Evolutionary conservation across 2,797 vertebrate genomes (phyloP), one percentile per base, ranked within the genome.

Genomic region (Pangasius djambal): DNA sequence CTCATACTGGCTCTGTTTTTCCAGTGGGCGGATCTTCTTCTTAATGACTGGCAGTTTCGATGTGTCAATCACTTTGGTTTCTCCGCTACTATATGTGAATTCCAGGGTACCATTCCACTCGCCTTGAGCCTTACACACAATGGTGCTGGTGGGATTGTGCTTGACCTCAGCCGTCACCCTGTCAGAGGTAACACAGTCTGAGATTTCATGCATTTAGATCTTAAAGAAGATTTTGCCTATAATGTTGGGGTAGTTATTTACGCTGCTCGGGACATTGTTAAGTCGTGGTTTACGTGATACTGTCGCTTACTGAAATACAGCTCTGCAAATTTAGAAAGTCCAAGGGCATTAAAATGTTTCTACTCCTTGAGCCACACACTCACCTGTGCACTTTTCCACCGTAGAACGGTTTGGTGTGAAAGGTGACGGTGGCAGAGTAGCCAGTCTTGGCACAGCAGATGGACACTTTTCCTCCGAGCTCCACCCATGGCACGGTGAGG

Each of bases 351-450:
- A 1, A 72, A 37, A 34, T 25, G 67, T 75, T 18, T 65, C 6
- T 57, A n/a, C 1, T 59, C 6, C 13, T n/a, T 10, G 4, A 86
- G 2, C 52, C n/a, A 75, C 37, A 22, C 40, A 5, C 89, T 91
- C 0, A 97, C 97, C 97, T 97, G 96, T 98, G 97, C 2, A 98
- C 96, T 84, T 97, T 98, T 40, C 97, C 97, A 87, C 97, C 97
- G 0, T 97, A 97, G 91, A 97, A 97, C 0, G 97, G 97, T 93
- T 98, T 98, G 50, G 97, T 97, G 92, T 98, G 97, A 95, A 98
- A 98, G 0, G 94, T 96, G 92, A 98, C 96, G 0, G 95, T 94
- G 37, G 97, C 97, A 0, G 97, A 96, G 92, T 98, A 98, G 18
- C 97, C 97, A 0, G 95, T 97, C 93, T 96, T 96, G 92, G 95